Conservation (phyloP, 2,113 vertebrate genomes). For the Procapra przewalskii region DNA sequence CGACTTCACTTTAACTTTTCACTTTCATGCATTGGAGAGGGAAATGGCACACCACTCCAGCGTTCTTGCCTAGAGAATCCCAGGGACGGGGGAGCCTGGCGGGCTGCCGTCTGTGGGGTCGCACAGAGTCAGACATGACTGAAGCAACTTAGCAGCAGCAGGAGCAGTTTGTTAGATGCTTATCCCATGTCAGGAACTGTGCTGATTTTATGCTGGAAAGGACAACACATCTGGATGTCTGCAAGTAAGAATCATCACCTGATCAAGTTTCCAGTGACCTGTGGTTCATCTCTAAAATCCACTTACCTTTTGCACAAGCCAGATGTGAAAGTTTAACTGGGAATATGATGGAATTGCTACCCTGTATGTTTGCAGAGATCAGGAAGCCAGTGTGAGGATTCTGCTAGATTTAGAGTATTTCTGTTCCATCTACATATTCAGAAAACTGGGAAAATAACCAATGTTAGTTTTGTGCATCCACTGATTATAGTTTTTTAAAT, state of each 20-base stretch:
- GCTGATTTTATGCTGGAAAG: not conserved
- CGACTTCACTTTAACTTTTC: no score
- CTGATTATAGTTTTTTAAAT: not conserved
- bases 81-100: no score
- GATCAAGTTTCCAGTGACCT: not conserved
- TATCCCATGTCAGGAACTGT: not conserved
- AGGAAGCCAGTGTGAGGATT: not conserved
- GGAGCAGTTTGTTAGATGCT: not conserved
- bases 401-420: not conserved
- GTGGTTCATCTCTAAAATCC: not conserved
- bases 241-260: not conserved
- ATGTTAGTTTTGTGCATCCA: not conserved
- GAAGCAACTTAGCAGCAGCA: no score
- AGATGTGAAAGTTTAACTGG: not conserved
- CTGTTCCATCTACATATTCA: not conserved
- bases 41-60: no score
- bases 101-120: no score
- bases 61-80: no score
- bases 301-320: not conserved
- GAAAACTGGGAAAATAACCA: not conserved
- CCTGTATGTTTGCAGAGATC: not conserved
- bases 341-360: not conserved
- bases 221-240: not conserved
- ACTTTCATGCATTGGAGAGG: no score
- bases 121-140: accelerated